Percentiles rank a stretch among this genome's conserved stretches.
These are phyloP conservation scores for Cossypha niveicapilla DNA, from an alignment of 2,797 vertebrate species.

Conservation along the genomic window DNA sequence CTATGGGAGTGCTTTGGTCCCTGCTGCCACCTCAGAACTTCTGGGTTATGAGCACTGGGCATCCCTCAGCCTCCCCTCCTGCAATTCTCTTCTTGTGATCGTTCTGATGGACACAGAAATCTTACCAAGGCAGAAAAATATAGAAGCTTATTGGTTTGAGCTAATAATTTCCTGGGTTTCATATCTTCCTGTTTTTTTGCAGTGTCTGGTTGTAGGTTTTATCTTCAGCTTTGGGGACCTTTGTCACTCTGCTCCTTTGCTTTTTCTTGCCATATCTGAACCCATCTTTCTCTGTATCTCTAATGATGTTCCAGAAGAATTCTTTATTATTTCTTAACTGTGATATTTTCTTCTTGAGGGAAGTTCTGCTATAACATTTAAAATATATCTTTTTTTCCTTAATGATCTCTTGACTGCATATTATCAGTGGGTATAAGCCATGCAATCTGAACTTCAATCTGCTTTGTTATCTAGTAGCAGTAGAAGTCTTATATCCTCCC, in stretches of 20 bases:
- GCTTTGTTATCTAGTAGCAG: background rate
- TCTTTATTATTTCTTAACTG: background rate
- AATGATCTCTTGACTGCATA: background rate
- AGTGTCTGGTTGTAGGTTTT: background rate
- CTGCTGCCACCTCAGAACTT: background rate
- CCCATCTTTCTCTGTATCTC: background rate
- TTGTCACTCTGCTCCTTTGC: background rate
- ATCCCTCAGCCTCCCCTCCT: background rate
- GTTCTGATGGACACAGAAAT: background rate
- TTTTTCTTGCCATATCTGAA: background rate
- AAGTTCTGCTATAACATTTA: background rate
- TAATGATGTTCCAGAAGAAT: background rate
- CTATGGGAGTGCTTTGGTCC: accelerated
- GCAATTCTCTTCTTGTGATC: background rate
- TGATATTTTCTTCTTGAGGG: background rate
- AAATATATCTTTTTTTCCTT: background rate
- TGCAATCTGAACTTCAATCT: background rate
- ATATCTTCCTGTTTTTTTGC: background rate
- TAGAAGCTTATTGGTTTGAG: background rate
- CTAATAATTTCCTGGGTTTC: background rate
- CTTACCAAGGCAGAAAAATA: background rate
- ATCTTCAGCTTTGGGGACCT: background rate
- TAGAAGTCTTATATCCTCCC: background rate
- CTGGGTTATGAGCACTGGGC: accelerated
- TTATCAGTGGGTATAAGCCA: background rate